Conservation (phyloP, 2,888 invertebrate species). For the Epirrhoe tristata region DNA sequence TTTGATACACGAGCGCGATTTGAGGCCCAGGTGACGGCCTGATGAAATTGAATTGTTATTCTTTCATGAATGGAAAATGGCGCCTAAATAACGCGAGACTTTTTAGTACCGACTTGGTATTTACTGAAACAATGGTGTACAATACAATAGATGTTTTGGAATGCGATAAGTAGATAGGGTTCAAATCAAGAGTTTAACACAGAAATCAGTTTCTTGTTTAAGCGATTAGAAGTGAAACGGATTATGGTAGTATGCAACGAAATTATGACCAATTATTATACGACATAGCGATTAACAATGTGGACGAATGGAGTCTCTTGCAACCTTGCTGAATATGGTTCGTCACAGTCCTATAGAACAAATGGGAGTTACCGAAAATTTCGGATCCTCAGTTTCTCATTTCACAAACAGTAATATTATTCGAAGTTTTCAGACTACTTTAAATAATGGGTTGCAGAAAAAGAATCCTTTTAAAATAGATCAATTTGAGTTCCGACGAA, state of each 20-base stretch:
- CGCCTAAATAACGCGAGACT: constrained; percentile 40
- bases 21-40: constrained; percentile 63
- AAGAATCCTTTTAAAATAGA: constrained; percentile 43
- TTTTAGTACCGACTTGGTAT: constrained; percentile 4
- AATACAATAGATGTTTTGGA: too few species aligned
- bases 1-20: constrained; percentile 70
- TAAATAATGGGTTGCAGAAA: constrained; percentile 26
- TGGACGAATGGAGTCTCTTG: too few species aligned
- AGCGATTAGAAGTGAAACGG: too few species aligned
- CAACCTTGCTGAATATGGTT: too few species aligned
- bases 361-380: constrained; percentile 11
- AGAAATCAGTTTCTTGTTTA: too few species aligned
- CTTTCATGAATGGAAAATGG: constrained; percentile 46
- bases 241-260: too few species aligned
- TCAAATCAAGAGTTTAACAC: too few species aligned
- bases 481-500: constrained; percentile 38
- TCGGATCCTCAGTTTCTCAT: background rate
- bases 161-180: too few species aligned
- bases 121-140: too few species aligned
- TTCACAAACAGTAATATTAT: constrained; percentile 18
- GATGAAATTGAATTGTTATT: constrained; percentile 58
- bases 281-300: too few species aligned
- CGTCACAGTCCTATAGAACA: too few species aligned
- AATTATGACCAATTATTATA: too few species aligned
- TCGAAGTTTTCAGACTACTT: constrained; percentile 14